A percentile compares a stretch with the other conserved stretches of the same genome.
phyloP scores from a whole-genome alignment of 64 coral and sea anemone species.

The Actinia equina region DNA sequence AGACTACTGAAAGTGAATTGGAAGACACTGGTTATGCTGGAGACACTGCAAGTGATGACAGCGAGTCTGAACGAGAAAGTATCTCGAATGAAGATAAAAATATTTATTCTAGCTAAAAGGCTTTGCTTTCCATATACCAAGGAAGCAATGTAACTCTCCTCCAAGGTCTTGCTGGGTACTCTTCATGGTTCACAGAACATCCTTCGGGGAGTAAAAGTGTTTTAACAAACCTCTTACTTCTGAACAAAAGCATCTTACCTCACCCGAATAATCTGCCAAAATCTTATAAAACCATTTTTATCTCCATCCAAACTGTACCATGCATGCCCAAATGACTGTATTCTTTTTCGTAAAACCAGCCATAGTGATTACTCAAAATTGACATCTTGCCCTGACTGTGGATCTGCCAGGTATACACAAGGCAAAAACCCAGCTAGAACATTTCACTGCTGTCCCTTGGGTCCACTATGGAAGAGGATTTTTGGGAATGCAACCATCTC shows the following conservation, averaged over 20 bases:
- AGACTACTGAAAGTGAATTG: too few species aligned
- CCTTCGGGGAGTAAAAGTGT: slow-evolving; percentile 23
- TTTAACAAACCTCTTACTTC: not conserved
- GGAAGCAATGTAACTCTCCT: not conserved
- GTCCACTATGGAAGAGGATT: slow-evolving; percentile 41
- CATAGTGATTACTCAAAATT: slow-evolving; percentile 5
- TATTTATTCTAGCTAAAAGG: not conserved
- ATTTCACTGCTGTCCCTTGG: slow-evolving; percentile 9
- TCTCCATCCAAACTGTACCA: not conserved
- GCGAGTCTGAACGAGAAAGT: not conserved
- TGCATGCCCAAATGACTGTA: slow-evolving; percentile 29
- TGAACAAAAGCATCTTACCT: slow-evolving; percentile 29
- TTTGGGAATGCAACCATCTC: slow-evolving; percentile 34
- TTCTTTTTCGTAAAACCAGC: slow-evolving; percentile 17
- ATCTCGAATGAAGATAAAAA: not conserved
- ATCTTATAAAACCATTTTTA: slow-evolving; percentile 27
- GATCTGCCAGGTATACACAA: slow-evolving; percentile 19
- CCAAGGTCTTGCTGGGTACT: not conserved
- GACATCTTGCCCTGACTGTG: not conserved
- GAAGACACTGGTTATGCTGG: too few species aligned
- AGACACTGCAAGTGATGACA: too few species aligned
- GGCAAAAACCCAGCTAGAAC: slow-evolving; percentile 6
- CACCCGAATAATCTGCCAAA: slow-evolving; percentile 8
- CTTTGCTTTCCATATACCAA: not conserved
- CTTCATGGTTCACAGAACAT: not conserved